Base-by-base conservation (phyloP, 2,888 invertebrate species). In the Hirtodrosophila histrioides region DNA sequence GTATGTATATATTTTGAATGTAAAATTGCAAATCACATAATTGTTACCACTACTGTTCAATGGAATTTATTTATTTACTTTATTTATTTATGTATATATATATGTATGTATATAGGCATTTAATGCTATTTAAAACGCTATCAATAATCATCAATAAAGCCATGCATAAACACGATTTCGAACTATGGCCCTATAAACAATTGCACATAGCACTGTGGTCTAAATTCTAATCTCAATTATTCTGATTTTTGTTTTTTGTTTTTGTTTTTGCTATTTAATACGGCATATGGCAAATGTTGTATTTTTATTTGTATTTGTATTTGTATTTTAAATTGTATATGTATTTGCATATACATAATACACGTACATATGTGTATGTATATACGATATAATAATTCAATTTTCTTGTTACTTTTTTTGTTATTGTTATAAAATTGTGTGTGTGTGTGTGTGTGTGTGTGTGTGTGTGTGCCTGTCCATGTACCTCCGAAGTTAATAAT, bases 11-110 rank as follows among this genome's bases (percentile, higher is more conserved):
- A 78, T 83, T 75, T 86, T 86, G 84, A 83, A 83, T 83, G 86
- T 86, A 84, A 84, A 86, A 85, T 85, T 85, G 85, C 86, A 83
- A 89, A 89, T 89, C 89, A 89, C 89, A 89, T 88, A 88, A 86
- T 83, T 83, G 87, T 89, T 89, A 75, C 88, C 73, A 74, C 85
- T 88, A 89, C 84, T 72, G 71, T 82, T 86, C 86, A 78, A 80
- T 82, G 78, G 79, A 76, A 81, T 86, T 79, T 67, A 64, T 71
- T 67, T 61, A 9, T 45, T 54, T 71, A 62, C 49, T 58, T 62
- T 68, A 67, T 71, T 55, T 67, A 65, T 69, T 63, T 40, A 37
- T 49, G 12, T 46, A 51, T 49, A 41, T 45, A 46, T 53, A 40
- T 68, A 56, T 58, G 31, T 74, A 27, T 72, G 31, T 81, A 53